Base-by-base conservation (phyloP, 2,113 vertebrate species). In the Hippolais icterina region DNA sequence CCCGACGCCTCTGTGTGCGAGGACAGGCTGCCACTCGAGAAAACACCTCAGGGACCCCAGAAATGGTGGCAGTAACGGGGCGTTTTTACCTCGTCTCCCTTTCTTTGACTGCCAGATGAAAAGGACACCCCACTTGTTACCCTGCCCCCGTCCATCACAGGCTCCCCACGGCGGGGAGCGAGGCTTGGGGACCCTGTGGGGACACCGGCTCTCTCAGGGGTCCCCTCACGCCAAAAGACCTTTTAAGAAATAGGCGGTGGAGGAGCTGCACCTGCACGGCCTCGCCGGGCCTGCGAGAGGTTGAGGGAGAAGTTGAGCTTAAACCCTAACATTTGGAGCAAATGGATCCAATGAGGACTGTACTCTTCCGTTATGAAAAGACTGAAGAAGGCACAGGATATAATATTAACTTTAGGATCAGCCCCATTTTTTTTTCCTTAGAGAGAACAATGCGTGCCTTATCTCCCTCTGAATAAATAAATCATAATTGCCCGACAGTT, bases 381-480 rank as follows among this genome's bases (percentile, higher is more conserved):
- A 57, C 7, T 84, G 83, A 84, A 75, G 47, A 68, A 83, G 22
- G 39, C 80, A 79, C 46, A 84, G 78, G 75, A 92, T 86, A 68
- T 85, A 83, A 79, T 87, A 82, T 20, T 70, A 88, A 89, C 52
- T 77, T 76, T 76, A 92, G 72, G 90, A 95, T 89, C 70, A 89
- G 41, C 11, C 37, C 37, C 10, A 10, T 3, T 20, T 72, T 46
- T 61, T 65, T 83, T 77, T 44, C 3, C 50, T 87, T n/a, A n/a
- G 47, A 78, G 95, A 89, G 91, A 95, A 92, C 90, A 95, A 95
- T 89, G 65, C 16, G 0, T 76, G 83, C 93, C 87, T 96, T 95
- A 95, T 93, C 81, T 90, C 84, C 49, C 65, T 60, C 85, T 65
- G 68, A 96, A 94, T 95, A 95, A 96, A 97, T 96, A 95, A 95